Base-by-base conservation (phyloP, 2,113 vertebrate species). In the Mustela lutreola region DNA sequence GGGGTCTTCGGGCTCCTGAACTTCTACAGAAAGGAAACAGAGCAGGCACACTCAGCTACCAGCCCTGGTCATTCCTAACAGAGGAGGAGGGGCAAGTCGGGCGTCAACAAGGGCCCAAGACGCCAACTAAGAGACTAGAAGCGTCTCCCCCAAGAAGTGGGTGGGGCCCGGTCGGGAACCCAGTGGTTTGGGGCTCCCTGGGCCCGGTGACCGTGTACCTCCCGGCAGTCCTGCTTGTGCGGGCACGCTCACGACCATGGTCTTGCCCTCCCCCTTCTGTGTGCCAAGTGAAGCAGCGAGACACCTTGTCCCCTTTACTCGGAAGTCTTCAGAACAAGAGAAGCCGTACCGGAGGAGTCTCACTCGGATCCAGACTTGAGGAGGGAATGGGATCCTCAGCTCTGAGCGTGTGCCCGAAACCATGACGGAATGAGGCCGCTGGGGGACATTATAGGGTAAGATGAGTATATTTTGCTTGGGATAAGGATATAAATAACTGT, bases 241-340 rank as follows among this genome's bases (percentile, higher is more conserved):
- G 18, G 39, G 10, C 1, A 0, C 10, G 2, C 31, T 45, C 3
- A 0, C 42, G 10, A 48, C 1, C 45, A 56, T 9, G 12, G 14
- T 16, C n/a, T 56, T 4, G 5, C 62, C 28, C n/a, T 33, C 42
- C 28, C 39, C 21, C 4, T 12, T 5, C 15, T 18, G 26, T 1
- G 0, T 1, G 11, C 5, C 22, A 48, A 8, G 80, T 11, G 14
- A 22, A 31, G 7, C 19, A 14, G 2, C 8, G 11, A 71, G 16
- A 28, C 6, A 10, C 1, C 24, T 19, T 12, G 48, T 24, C 39
- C 63, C 62, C 28, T 73, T 84, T 31, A 26, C 4, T n/a, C 53
- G 2, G 16, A n/a, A 26, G 8, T 31, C 73, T 53, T 48, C 4
- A 50, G 80, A 87, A 39, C 22, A 31, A 88, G 76, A 71, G 31